These are phyloP conservation scores for Daboia siamensis DNA, from an alignment of 2,113 vertebrate species.

Conservation along the genomic window DNA sequence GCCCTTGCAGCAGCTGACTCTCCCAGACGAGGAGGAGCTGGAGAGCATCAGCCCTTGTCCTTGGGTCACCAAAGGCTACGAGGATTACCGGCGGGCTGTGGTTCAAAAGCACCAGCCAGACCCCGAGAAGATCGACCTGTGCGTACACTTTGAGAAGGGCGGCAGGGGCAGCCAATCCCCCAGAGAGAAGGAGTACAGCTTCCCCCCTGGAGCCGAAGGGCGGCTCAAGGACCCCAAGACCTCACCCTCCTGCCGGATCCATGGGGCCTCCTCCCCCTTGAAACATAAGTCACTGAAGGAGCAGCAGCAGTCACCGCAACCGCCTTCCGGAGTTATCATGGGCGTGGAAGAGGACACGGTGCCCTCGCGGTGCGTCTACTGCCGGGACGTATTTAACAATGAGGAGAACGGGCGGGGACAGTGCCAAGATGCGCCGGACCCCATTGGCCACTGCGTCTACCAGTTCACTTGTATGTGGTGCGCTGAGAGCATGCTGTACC, in stretches of 20 bases:
- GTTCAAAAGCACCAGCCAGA: conserved; percentile 58
- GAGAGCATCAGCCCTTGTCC: conserved; percentile 77
- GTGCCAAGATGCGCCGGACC: conserved; percentile 88
- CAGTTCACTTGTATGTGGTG: conserved; percentile 93
- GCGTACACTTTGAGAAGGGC: conserved; percentile 77
- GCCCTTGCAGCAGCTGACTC: conserved; percentile 73
- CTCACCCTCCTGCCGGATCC: conserved; percentile 48
- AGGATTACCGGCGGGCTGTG: conserved; percentile 84
- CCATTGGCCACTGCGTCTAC: conserved; percentile 82
- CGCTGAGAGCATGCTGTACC: conserved; percentile 90
- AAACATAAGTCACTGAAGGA: conserved; percentile 35
- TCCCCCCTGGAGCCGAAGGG: conserved; percentile 65
- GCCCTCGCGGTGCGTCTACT: conserved; percentile 85
- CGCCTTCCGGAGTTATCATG: fast-evolving
- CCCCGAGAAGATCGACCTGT: conserved; percentile 70
- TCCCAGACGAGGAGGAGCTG: conserved; percentile 79
- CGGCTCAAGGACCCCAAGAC: conserved; percentile 56
- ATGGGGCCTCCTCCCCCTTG: conserved; percentile 16
- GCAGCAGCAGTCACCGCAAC: neutral
- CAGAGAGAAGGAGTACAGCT: conserved; percentile 45
- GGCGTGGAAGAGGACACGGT: conserved; percentile 33
- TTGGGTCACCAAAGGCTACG: conserved; percentile 85
- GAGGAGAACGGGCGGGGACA: conserved; percentile 86
- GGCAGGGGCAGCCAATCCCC: neutral
- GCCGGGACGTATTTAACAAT: conserved; percentile 84